Conservation (phyloP, 2,113 vertebrate genomes). For the Pomatostomus ruficeps region DNA sequence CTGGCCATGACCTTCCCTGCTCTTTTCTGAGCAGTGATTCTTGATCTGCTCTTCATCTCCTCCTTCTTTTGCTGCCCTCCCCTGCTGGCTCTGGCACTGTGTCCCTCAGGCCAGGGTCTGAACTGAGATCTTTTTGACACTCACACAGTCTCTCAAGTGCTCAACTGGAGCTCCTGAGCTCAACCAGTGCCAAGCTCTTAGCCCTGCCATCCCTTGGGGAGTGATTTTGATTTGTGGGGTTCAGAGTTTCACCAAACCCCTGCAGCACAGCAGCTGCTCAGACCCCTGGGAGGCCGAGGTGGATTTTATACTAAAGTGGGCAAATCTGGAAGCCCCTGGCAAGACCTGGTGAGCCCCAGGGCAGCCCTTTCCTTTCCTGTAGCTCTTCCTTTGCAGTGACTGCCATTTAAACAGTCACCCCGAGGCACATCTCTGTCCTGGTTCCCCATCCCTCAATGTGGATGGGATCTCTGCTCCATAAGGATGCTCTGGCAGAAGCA, state of each 20-base stretch:
- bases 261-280: background rate
- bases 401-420: background rate
- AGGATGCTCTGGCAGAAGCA: background rate
- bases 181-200: background rate
- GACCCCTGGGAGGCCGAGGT: background rate
- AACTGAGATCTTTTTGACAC: background rate
- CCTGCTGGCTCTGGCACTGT: accelerated
- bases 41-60: background rate
- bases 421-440: accelerated
- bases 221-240: background rate
- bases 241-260: background rate
- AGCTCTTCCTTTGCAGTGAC: background rate
- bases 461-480: background rate
- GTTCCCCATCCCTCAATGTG: accelerated
- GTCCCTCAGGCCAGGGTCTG: background rate
- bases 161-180: background rate
- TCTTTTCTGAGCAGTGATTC: background rate
- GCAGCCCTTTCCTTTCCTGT: background rate
- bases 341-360: background rate
- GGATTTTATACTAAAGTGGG: background rate
- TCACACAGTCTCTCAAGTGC: background rate
- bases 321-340: background rate
- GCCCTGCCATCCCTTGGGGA: no score
- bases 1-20: background rate
- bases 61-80: background rate